phyloP scores from a whole-genome alignment of 2,888 invertebrate species.

The Idaea aversata region DNA sequence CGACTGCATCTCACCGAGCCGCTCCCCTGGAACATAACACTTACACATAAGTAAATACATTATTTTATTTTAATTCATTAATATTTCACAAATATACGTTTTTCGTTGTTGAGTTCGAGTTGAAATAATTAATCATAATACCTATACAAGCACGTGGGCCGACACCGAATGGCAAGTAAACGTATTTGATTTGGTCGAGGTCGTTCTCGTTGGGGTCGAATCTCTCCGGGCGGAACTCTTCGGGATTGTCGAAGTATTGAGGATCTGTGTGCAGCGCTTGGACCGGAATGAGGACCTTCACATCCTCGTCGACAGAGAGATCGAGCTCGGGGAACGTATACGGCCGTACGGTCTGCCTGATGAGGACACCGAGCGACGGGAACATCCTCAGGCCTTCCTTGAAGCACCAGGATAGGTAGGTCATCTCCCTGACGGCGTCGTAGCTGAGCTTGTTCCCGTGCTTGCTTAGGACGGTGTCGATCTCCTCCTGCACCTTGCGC shows the following conservation, averaged over 20 bases:
- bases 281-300: conserved; percentile 41
- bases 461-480: conserved; percentile 41
- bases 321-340: conserved; percentile 44
- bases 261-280: conserved; percentile 50
- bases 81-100: too few relatives aligned
- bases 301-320: conserved; percentile 43
- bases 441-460: conserved; percentile 42
- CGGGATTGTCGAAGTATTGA: conserved; percentile 46
- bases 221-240: conserved; percentile 48
- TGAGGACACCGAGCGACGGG: conserved; percentile 49
- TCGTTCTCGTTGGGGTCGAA: conserved; percentile 35
- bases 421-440: conserved; percentile 50
- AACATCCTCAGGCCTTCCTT: conserved; percentile 51
- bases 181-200: conserved; percentile 33
- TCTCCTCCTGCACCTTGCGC: conserved; percentile 46
- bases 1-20: conserved; percentile 55
- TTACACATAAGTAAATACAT: not conserved
- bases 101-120: too few relatives aligned
- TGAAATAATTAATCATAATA: conserved; percentile 13
- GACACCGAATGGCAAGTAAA: conserved; percentile 48
- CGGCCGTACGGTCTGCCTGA: conserved; percentile 36
- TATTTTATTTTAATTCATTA: too few relatives aligned
- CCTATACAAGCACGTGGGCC: conserved; percentile 54
- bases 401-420: conserved; percentile 44
- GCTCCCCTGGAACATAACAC: conserved; percentile 37